Conservation (phyloP, 2,113 vertebrate species). For the Acinonyx jubatus region DNA sequence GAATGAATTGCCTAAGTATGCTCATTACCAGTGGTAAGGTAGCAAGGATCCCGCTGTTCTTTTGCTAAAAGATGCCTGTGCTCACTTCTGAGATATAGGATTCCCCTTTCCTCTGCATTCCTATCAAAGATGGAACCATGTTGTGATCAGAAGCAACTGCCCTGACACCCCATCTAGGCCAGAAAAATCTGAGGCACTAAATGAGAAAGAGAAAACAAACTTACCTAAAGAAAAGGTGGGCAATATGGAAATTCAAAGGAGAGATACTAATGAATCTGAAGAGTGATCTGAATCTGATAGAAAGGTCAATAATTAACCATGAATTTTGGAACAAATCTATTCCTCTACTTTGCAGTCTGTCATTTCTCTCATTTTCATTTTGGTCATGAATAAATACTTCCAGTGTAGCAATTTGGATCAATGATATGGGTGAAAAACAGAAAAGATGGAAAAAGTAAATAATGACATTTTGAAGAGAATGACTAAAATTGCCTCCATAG, state of each 20-base stretch:
- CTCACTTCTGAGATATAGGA: neutral
- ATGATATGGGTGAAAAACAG: neutral
- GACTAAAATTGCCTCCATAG: neutral
- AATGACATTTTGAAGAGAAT: constrained; percentile 10
- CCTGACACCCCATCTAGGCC: neutral
- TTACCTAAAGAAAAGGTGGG: neutral
- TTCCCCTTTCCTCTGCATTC: neutral
- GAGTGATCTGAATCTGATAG: neutral
- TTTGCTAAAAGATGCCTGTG: neutral
- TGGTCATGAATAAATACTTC: neutral
- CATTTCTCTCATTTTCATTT: constrained; percentile 23
- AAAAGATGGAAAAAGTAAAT: constrained; percentile 21
- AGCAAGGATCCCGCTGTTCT: neutral
- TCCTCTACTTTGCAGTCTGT: neutral
- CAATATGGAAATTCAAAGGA: neutral
- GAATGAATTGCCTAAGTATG: neutral
- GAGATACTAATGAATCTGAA: neutral
- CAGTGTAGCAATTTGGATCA: neutral
- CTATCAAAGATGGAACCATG: neutral
- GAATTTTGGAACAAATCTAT: neutral
- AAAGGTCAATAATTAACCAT: neutral
- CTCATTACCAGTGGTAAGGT: neutral
- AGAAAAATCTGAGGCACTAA: neutral
- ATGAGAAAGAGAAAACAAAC: neutral
- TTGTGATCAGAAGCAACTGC: neutral